phyloP scores from a whole-genome alignment of 2,888 invertebrate species.

The Trichogramma dendrolimi region DNA sequence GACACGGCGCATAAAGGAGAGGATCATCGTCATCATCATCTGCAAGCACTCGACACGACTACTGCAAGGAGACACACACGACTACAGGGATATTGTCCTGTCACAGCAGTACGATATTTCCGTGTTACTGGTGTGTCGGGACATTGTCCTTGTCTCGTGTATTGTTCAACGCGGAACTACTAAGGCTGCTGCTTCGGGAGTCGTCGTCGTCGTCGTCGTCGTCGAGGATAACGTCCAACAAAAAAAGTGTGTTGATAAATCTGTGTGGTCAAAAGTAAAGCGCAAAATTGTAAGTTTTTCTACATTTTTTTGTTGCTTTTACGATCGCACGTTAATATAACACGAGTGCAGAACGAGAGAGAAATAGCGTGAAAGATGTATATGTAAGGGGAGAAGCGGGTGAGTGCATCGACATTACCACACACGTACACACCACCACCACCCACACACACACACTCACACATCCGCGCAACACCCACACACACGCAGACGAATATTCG shows the following conservation, averaged over 20 bases:
- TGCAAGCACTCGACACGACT: not conserved
- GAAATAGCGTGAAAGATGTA: not conserved
- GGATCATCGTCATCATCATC: too few relatives aligned
- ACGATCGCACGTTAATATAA: too few relatives aligned
- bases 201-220: not conserved
- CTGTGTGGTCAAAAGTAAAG: not conserved
- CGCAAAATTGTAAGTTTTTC: too few relatives aligned
- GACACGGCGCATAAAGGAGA: too few relatives aligned
- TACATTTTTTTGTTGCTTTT: too few relatives aligned
- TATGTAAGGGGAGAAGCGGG: not conserved
- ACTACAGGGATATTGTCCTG: conserved; percentile 91
- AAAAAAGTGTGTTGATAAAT: not conserved
- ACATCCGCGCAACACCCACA: not conserved
- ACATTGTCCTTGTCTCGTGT: conserved; percentile 67
- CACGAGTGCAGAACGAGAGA: not conserved
- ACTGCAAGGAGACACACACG: conserved; percentile 39
- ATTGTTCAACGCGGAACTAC: conserved; percentile 5
- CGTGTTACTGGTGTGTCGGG: conserved; percentile 87
- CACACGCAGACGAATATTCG: not conserved
- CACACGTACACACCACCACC: not conserved
- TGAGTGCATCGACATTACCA: conserved; percentile 2
- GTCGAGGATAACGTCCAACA: not conserved
- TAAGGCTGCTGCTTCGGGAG: not conserved
- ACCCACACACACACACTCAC: conserved; percentile 3
- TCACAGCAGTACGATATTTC: conserved; percentile 87